Evolutionary conservation across 53 echinoderm and acorn worm species (phyloP), one percentile per base, ranked within the genome.

Genomic region (Paelopatides confundens): DNA sequence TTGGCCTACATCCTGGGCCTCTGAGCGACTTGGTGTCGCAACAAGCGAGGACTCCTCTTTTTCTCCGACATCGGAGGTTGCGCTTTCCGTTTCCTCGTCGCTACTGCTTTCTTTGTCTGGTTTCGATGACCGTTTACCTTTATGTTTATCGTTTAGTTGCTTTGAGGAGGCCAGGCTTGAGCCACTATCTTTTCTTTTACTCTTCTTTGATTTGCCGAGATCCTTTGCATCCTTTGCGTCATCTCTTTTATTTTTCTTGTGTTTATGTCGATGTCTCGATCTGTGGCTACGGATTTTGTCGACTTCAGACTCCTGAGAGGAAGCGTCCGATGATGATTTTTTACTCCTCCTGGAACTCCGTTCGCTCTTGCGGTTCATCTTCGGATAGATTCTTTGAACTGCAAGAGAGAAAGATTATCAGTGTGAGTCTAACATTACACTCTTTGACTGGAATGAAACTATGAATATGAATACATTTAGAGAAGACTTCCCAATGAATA

Each of bases 1-100:
- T 3, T 82, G 88, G 34, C 67, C 91, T 5, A 89, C 81, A 74
- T 93, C 93, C 26, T 82, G 53, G 47, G 74, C 43, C 48, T 85
- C 74, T 3, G 34, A 21, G 13, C 69, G 89, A 63, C 84, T 76
- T 35, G 35, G 48, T 8, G 86, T 50, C 32, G 39, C 30, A 34
- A 24, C 52, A 8, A 58, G 51, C 46, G 33, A 48, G 3, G 63
- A 29, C 18, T 65, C 78, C 63, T 23, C 47, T 8, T 63, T 65
- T 15, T 90, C 90, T 15, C 86, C 90, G 11, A 86, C 90, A 10
- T 82, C 90, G 33, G 86, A 86, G 23, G 86, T 65, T 15, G 90
- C 90, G 28, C 90, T 90, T 34, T 90, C 90, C 7, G 90, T 90
- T 47, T 90, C 90, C 35, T 90, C 90, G 86, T 90, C 90, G 27